Evolutionary conservation across 2,113 vertebrate species (phyloP).

Genomic region (Bucco capensis): DNA sequence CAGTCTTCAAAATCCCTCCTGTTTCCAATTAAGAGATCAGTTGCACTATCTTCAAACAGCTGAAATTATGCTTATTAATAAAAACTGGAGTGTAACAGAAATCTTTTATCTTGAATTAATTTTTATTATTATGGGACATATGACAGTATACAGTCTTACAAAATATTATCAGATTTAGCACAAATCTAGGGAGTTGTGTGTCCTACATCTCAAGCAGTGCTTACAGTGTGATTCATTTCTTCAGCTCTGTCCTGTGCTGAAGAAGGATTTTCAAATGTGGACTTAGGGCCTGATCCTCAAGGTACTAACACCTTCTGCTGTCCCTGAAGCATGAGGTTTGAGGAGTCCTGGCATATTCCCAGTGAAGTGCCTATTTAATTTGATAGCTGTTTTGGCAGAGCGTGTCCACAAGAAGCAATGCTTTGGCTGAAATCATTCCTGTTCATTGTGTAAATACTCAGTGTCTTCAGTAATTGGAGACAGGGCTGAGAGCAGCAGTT

Average conservation of each 20-base stretch:
- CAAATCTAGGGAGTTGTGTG: neutral
- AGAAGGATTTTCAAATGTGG: neutral
- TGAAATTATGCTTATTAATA: conserved; percentile 50
- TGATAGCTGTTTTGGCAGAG: neutral
- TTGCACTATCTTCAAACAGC: conserved; percentile 54
- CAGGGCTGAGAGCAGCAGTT: neutral
- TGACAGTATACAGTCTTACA: conserved; percentile 16
- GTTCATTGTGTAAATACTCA: neutral
- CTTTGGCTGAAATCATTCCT: neutral
- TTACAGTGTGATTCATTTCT: conserved; percentile 7
- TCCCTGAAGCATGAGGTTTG: neutral
- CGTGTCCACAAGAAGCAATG: neutral
- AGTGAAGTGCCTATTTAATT: neutral
- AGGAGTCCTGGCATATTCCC: neutral
- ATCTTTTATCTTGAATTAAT: conserved; percentile 46
- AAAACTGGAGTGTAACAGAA: conserved; percentile 39
- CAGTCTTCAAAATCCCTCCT: conserved; percentile 59
- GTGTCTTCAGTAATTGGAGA: neutral
- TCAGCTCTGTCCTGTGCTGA: neutral
- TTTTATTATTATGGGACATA: conserved; percentile 21
- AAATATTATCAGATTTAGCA: conserved; percentile 34
- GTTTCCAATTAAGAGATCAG: conserved; percentile 64
- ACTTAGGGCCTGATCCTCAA: neutral
- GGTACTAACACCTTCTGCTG: neutral
- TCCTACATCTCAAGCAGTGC: neutral